Percentiles rank a stretch among this genome's conserved stretches.
Conservation (phyloP, 2,888 invertebrate genomes). For the Oxystoma pomonae region DNA sequence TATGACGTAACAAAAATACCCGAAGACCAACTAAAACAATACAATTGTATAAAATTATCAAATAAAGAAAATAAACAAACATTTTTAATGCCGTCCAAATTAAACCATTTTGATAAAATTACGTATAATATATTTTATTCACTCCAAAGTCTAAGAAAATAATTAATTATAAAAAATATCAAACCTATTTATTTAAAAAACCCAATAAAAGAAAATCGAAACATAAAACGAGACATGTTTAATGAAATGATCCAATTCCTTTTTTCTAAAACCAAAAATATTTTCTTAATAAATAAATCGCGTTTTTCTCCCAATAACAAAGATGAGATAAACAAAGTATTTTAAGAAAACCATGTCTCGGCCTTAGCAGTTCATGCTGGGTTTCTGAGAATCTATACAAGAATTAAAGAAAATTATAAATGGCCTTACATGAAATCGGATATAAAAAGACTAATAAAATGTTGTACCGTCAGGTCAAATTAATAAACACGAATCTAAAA, state of each 20-base stretch:
- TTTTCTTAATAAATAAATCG: conserved; percentile 24
- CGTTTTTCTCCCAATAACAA: conserved; percentile 13
- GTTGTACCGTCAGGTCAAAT: conserved; percentile 25
- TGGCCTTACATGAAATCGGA: conserved; percentile 38
- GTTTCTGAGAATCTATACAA: conserved; percentile 28
- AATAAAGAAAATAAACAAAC: background rate
- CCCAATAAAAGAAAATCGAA: conserved; percentile 7
- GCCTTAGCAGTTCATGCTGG: conserved; percentile 28
- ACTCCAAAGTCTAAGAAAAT: conserved; percentile 8
- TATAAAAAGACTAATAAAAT: conserved; percentile 29
- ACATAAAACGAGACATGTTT: too few species aligned
- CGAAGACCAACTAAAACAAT: background rate
- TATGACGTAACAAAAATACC: background rate
- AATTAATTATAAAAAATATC: conserved; percentile 13
- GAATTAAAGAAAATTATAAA: conserved; percentile 23
- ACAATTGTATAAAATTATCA: background rate
- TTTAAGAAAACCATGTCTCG: conserved; percentile 27
- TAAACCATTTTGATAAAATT: conserved; percentile 5
- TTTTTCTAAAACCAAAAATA: conserved; percentile 18
- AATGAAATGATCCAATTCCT: conserved; percentile 13
- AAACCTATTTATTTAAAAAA: conserved; percentile 15
- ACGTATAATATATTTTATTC: conserved; percentile 1
- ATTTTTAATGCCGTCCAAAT: background rate
- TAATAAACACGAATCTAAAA: conserved; percentile 26
- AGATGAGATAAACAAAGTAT: too few species aligned